Conservation (phyloP, 2,797 vertebrate genomes). For the Coregonus sp. region DNA sequence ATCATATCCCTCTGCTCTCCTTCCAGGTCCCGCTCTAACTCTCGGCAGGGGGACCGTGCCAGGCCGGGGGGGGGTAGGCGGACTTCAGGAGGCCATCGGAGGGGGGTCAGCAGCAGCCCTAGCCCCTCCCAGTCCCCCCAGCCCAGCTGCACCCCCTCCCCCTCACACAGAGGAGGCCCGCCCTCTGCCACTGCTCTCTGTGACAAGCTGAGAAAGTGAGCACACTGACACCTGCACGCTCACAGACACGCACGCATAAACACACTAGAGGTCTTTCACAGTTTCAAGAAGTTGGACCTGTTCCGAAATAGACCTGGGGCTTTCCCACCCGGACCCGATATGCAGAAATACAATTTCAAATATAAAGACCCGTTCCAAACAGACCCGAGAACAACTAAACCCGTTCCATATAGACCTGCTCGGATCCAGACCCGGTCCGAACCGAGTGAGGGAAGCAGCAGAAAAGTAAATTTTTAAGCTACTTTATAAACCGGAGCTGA, state of each 20-base stretch:
- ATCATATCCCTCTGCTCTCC: too few relatives aligned
- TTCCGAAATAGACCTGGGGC: too few relatives aligned
- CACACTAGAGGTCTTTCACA: not conserved
- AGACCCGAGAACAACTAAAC: too few relatives aligned
- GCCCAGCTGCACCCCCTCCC: slow-evolving; percentile 79
- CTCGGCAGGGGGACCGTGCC: slow-evolving; percentile 79
- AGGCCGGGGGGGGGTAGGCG: slow-evolving; percentile 76
- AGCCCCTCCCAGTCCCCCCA: slow-evolving; percentile 78
- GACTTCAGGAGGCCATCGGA: slow-evolving; percentile 68
- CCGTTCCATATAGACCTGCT: too few relatives aligned
- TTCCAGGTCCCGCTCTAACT: slow-evolving; percentile 77
- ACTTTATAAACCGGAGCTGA: not conserved
- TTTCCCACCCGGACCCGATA: too few relatives aligned
- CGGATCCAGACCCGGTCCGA: too few relatives aligned
- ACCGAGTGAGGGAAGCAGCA: too few relatives aligned
- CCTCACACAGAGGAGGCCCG: slow-evolving; percentile 68
- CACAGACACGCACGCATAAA: not conserved
- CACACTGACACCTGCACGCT: not conserved
- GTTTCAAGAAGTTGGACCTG: too few relatives aligned
- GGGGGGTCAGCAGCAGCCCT: slow-evolving; percentile 80
- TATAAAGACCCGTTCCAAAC: too few relatives aligned
- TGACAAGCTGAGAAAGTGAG: slow-evolving; percentile 96
- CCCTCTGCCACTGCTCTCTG: slow-evolving; percentile 76
- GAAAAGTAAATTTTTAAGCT: too few relatives aligned
- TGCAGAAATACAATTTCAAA: too few relatives aligned